Evolutionary conservation across 2,888 invertebrate species (phyloP), one percentile per base, ranked within the genome.

Genomic region (Cosmia pyralina): DNA sequence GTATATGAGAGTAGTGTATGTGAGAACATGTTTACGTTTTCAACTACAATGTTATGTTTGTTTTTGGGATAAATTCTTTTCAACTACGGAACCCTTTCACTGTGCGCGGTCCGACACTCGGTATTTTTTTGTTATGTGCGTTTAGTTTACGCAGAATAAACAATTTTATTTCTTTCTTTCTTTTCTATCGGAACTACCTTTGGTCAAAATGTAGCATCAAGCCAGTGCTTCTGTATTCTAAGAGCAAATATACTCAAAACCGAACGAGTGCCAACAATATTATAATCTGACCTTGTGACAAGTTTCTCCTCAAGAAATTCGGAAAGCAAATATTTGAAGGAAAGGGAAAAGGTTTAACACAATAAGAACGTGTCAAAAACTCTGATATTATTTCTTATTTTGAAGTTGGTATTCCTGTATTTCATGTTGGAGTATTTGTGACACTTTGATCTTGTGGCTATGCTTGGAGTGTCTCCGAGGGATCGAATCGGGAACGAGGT

Each of bases 281-380:
- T 46, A 58, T 69, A 57, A 41, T 69, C 60, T 67, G 60, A 62
- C 60, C 59, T 68, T 81, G 63, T 41, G n/a, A 38, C 10, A 52
- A 63, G 55, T 62, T 60, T 48, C 38, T 46, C 75, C 57, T 6
- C 48, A 41, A 66, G 77, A 75, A 52, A 77, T 65, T 74, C 19
- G 19, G 74, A 75, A 53, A 75, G 57, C 66, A 81, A 75, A 81
- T 75, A 77, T 57, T 81, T 34, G 38, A 46, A 74, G n/a, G 11
- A 65, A 81, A 66, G 34, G 62, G 19, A 41, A 79, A 80, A 63
- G 66, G 62, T 81, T 62, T 38, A 48, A 63, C 52, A 44, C 50
- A 65, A 65, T 55, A 60, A 73, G 50, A 52, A 80, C 62, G 64
- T 76, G 73, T 53, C 73, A 64, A 48, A 76, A 72, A 76, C 80